Base-by-base conservation (phyloP, 1,140 invertebrate species). In the Choristoneura fumiferana region DNA sequence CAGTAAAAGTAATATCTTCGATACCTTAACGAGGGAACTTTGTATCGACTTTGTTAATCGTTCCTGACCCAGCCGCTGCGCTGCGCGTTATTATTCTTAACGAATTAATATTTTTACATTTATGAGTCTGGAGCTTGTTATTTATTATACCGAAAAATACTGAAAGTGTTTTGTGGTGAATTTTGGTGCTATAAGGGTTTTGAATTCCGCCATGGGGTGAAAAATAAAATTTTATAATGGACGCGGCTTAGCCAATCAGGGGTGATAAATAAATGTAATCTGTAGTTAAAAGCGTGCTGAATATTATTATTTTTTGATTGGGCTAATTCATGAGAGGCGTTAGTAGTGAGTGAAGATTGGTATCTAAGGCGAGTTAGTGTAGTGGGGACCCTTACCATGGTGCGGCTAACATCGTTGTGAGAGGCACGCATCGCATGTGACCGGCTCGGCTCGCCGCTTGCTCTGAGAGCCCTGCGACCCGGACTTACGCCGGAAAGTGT, bases 401-500 rank as follows among this genome's bases (percentile, higher is more conserved):
- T 78, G 75, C 78, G 75, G 82, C 75, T 89, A 90, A 81, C 89
- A 90, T 78, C 89, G 84, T 82, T 90, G 89, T 67, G 88, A 89
- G 76, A 90, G 86, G 82, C 89, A 90, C 76, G 87, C 84, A 78
- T 89, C 81, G 82, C 89, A 90, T 80, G 82, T 84, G 81, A 88
- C 82, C 72, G 82, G 78, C 70, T 86, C 82, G 71, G 81, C 71
- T 69, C 84, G 84, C 76, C 83, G 76, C 81, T 83, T 87, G 77
- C 78, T 78, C 81, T 89, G 86, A 77, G 89, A 82, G 75, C 81
- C 87, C 78, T 89, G 87, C 74, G 86, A 84, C 76, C 84, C 88
- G 84, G 84, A 88, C 86, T 90, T 90, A 89, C 87, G 86, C 76
- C 89, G 87, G 82, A 90, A 90, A 82, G 88, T 90, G 85, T 90